These are phyloP conservation scores for Yponomeuta sedellus DNA, from an alignment of 2,888 invertebrate genomes.

Conservation along the genomic window DNA sequence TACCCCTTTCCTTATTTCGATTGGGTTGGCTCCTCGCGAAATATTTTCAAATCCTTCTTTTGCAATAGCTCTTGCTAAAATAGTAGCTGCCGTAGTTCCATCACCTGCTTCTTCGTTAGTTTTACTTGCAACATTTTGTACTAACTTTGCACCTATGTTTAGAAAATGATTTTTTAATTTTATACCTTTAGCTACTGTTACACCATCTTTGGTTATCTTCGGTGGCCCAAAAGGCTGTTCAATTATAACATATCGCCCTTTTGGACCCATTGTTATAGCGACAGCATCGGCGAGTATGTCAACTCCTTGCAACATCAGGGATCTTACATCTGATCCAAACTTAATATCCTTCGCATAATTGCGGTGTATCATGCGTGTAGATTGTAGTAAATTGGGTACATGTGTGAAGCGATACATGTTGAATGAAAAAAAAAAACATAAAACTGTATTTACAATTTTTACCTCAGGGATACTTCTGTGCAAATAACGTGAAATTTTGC, in stretches of 20 bases:
- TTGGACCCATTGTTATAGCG: slow-evolving; percentile 99
- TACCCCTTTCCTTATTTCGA: slow-evolving; percentile 93
- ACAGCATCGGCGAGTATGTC: slow-evolving; percentile 98
- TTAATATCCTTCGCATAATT: slow-evolving; percentile 94
- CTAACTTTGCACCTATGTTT: slow-evolving; percentile 97
- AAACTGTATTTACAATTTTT: background rate
- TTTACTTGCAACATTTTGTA: slow-evolving; percentile 99
- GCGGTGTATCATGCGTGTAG: slow-evolving; percentile 21
- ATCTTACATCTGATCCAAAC: slow-evolving; percentile 96
- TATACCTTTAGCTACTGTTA: slow-evolving; percentile 98
- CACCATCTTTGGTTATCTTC: slow-evolving; percentile 99
- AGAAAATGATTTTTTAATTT: slow-evolving; percentile 98
- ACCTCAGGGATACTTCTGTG: too few relatives aligned
- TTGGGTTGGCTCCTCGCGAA: slow-evolving; percentile 96
- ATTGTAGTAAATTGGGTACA: background rate
- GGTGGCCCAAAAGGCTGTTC: slow-evolving; percentile 99
- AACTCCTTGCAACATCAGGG: slow-evolving; percentile 97
- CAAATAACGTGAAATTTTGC: too few relatives aligned
- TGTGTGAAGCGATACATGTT: background rate
- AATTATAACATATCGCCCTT: slow-evolving; percentile 98
- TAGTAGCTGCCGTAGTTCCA: slow-evolving; percentile 98
- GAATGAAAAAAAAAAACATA: background rate
- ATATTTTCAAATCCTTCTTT: slow-evolving; percentile 99
- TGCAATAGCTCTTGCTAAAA: slow-evolving; percentile 97
- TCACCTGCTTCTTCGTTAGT: slow-evolving; percentile 99